Conservation (phyloP, 92 coral and sea anemone species). For the Epizoanthus scotinus region DNA sequence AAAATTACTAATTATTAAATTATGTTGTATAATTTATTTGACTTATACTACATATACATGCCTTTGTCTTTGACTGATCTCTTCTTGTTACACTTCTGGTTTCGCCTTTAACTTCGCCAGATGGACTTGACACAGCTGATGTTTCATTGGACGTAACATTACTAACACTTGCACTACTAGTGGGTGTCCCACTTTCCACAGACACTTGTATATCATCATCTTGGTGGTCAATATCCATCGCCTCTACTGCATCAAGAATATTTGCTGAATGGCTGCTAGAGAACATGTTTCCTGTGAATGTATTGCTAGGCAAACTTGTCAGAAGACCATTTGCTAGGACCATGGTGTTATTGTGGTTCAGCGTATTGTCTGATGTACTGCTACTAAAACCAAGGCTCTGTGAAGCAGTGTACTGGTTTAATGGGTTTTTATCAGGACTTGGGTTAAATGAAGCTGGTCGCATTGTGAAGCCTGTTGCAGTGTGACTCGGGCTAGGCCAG, state of each 20-base stretch:
- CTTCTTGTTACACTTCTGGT: background rate
- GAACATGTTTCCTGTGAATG: constrained; percentile 23
- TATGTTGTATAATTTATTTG: too few relatives aligned
- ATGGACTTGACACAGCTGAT: background rate
- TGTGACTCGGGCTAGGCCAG: constrained; percentile 43
- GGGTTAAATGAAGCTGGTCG: constrained; percentile 30
- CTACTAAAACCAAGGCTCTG: background rate
- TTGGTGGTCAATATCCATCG: constrained; percentile 69
- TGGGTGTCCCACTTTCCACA: constrained; percentile 3
- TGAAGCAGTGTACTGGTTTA: constrained; percentile 2
- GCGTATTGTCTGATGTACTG: background rate
- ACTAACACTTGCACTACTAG: background rate
- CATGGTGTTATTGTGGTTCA: constrained; percentile 4
- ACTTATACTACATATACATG: background rate
- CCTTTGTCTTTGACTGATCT: background rate
- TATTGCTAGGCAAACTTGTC: constrained; percentile 1
- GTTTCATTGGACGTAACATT: background rate
- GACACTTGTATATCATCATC: constrained; percentile 33
- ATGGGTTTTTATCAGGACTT: constrained; percentile 43
- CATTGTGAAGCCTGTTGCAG: constrained; percentile 7
- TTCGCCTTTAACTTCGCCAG: constrained; percentile 4
- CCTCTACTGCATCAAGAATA: constrained; percentile 53
- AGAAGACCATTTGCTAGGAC: constrained; percentile 23
- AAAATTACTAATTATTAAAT: too few relatives aligned
- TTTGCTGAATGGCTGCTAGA: constrained; percentile 3